Conservation (phyloP, 2,113 vertebrate species). For the Hyla sarda region DNA sequence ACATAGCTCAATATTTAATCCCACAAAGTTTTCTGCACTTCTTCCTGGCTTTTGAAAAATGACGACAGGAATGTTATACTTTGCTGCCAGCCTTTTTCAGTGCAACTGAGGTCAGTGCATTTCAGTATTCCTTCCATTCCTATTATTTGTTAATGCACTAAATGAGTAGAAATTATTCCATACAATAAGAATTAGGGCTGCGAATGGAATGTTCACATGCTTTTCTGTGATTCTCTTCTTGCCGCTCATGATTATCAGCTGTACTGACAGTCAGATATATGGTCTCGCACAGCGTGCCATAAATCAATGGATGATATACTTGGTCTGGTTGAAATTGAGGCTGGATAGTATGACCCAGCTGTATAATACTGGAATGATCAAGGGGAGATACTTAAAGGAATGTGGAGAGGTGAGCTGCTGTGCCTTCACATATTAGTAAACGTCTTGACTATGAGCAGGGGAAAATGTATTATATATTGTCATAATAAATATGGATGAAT, state of each 20-base stretch:
- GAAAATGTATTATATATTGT: too few relatives aligned
- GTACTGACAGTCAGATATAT: neutral
- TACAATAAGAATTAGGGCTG: conserved; percentile 7
- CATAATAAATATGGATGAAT: too few relatives aligned
- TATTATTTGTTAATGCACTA: neutral
- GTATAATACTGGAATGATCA: too few relatives aligned
- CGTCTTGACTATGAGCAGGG: too few relatives aligned
- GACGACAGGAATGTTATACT: conserved; percentile 36
- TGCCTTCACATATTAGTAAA: too few relatives aligned
- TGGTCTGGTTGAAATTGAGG: too few relatives aligned
- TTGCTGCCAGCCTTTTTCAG: conserved; percentile 40
- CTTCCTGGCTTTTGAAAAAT: conserved; percentile 48
- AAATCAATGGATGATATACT: too few relatives aligned
- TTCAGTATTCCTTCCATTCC: neutral
- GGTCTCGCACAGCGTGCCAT: too few relatives aligned
- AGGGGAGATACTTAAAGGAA: too few relatives aligned
- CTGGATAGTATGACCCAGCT: too few relatives aligned
- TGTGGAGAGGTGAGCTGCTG: too few relatives aligned
- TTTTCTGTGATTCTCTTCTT: neutral
- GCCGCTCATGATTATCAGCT: neutral
- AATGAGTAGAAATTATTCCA: neutral
- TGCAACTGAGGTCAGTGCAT: conserved; percentile 40
- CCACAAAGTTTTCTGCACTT: conserved; percentile 35
- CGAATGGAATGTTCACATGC: neutral
- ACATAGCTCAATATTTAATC: conserved; percentile 37